A percentile compares a stretch with the other conserved stretches of the same genome.
These are phyloP conservation scores for Sinosuthora webbiana DNA, from an alignment of 2,113 vertebrate species.

Conservation along the genomic window DNA sequence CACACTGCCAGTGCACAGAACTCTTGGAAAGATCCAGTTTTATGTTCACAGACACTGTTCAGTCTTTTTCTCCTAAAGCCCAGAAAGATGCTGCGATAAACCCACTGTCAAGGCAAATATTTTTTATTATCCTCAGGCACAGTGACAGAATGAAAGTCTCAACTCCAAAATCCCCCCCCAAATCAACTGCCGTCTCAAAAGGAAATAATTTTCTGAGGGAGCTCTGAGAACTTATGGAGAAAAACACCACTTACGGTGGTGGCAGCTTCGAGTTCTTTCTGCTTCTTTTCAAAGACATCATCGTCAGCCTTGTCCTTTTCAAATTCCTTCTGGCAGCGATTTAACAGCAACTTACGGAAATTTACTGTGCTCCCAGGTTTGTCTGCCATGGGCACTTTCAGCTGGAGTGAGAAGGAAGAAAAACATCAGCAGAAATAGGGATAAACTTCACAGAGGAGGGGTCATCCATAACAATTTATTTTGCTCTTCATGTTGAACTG, in stretches of 20 bases:
- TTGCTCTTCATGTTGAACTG: background rate
- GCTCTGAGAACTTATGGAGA: background rate
- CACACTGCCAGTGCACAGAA: background rate
- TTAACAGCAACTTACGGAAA: conserved; percentile 94
- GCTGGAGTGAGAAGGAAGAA: conserved; percentile 65
- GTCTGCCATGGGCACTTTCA: conserved; percentile 94
- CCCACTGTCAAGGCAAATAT: background rate
- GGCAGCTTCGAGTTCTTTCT: conserved; percentile 93
- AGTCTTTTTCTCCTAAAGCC: background rate
- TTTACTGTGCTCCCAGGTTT: conserved; percentile 92
- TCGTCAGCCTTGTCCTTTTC: conserved; percentile 98
- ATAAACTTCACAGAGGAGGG: background rate
- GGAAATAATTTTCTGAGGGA: background rate
- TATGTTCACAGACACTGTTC: background rate
- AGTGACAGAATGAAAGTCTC: background rate
- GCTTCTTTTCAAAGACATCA: conserved; percentile 95
- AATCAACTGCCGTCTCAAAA: background rate
- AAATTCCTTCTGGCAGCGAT: conserved; percentile 98
- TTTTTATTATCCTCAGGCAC: background rate
- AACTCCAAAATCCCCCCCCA: background rate
- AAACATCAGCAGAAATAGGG: background rate
- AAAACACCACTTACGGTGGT: conserved; percentile 76
- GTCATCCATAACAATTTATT: background rate
- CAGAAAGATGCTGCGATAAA: background rate
- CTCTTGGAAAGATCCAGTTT: background rate